phyloP scores from a whole-genome alignment of 2,888 invertebrate genomes.

The Aporophyla lueneburgensis region DNA sequence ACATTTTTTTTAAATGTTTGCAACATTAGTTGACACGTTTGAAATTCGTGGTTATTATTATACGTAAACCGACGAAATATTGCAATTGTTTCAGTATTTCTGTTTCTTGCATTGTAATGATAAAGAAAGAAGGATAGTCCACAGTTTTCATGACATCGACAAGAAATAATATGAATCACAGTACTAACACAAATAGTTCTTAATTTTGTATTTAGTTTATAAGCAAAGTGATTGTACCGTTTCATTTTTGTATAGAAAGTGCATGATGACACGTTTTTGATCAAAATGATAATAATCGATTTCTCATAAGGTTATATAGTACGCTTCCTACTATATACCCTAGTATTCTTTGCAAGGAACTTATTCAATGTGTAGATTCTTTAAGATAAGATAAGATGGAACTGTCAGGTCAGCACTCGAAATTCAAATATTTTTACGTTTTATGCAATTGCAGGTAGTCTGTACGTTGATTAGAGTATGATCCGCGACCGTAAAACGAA shows the following conservation, averaged over 20 bases:
- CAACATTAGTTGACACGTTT: constrained; percentile 9
- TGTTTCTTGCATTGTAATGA: constrained; percentile 23
- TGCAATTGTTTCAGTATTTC: constrained; percentile 18
- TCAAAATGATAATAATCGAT: constrained; percentile 20
- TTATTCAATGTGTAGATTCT: too few species aligned
- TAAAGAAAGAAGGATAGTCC: constrained; percentile 13
- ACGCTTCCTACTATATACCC: not conserved
- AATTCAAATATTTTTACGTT: too few species aligned
- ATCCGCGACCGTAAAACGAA: too few species aligned
- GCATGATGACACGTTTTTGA: constrained; percentile 32
- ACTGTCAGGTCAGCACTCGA: too few species aligned
- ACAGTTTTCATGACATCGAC: constrained; percentile 45
- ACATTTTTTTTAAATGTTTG: constrained; percentile 23
- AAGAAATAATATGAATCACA: constrained; percentile 37
- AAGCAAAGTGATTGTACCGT: constrained; percentile 64
- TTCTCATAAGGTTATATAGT: not conserved
- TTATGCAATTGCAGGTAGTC: too few species aligned
- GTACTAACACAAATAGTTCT: constrained; percentile 61
- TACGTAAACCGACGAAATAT: constrained; percentile 27
- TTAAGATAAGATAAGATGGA: too few species aligned
- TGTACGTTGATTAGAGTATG: too few species aligned
- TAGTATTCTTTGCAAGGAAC: not conserved
- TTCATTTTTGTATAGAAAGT: constrained; percentile 57
- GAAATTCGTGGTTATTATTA: constrained; percentile 2
- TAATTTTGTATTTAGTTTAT: constrained; percentile 63